Evolutionary conservation across 2,888 invertebrate genomes (phyloP).

Genomic region (Rosalia funebris): DNA sequence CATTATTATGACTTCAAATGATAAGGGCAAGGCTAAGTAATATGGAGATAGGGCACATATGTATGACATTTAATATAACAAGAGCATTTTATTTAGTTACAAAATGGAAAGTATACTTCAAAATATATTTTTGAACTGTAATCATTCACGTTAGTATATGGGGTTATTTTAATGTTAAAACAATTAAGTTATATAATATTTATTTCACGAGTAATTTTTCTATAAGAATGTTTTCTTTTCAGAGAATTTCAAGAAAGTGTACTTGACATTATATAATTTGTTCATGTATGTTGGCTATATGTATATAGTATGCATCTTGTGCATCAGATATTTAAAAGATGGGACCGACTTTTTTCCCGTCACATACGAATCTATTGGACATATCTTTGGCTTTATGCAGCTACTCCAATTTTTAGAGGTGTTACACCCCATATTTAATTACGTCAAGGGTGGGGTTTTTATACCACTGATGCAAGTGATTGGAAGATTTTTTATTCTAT

Average conservation of each 20-base stretch:
- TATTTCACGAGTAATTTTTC: too few relatives aligned
- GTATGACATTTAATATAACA: neutral
- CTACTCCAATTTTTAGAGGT: slow-evolving; percentile 87
- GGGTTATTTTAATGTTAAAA: too few relatives aligned
- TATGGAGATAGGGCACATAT: neutral
- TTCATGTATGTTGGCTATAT: slow-evolving; percentile 88
- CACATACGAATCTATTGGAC: slow-evolving; percentile 79
- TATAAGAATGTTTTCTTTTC: slow-evolving; percentile 45
- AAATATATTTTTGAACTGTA: slow-evolving; percentile 7
- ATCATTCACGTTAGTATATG: neutral
- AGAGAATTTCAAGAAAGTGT: slow-evolving; percentile 85
- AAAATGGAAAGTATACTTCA: too few relatives aligned
- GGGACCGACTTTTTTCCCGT: slow-evolving; percentile 76
- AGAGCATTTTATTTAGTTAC: too few relatives aligned
- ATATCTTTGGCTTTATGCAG: slow-evolving; percentile 83
- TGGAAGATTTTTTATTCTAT: slow-evolving; percentile 77
- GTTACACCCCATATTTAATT: slow-evolving; percentile 88
- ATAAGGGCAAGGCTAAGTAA: neutral
- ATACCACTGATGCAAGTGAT: slow-evolving; percentile 82
- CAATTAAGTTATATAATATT: too few relatives aligned
- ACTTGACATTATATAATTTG: slow-evolving; percentile 88
- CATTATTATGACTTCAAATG: too few relatives aligned
- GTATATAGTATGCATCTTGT: slow-evolving; percentile 79
- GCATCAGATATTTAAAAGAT: slow-evolving; percentile 78
- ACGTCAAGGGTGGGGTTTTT: slow-evolving; percentile 80